Base-by-base conservation (phyloP, 2,888 invertebrate species). In the Gortyna flavago region DNA sequence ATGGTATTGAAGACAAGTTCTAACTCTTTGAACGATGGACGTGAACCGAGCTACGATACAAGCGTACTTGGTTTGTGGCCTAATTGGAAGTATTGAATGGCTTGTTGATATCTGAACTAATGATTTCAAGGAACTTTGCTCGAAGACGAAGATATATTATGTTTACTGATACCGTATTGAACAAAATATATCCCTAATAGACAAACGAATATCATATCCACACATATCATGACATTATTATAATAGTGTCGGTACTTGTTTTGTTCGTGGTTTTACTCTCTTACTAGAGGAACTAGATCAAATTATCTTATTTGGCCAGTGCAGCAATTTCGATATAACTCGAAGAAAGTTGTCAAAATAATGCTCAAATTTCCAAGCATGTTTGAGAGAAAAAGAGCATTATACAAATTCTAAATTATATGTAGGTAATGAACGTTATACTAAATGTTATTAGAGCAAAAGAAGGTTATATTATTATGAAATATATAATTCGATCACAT, bases 61-160 rank as follows among this genome's bases (percentile, higher is more conserved):
- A 57, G 38, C 21, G 9, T 25, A 41, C 41, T 29, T 38, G 29
- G 25, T 35, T 64, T 18, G 29, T 35, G 75, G 38, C 32, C 48
- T 65, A 51, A 25, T 64, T 35, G 5, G 57, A 13, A 61, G 29
- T 59, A 73, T 67, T 44, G 16, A 80, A 18, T 29, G 66, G 35
- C 66, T 80, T 66, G 54, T 48, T 65, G 44, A 64, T n/a, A 59
- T 51, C 25, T 9, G 18, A 68, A 75, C 67, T 57, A 81, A 81
- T 51, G 48, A 29, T 64, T 64, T n/a, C 62, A 8, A 48, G 21
- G 16, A 75, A 64, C 25, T 62, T 11, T 21, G 21, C n/a, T 21
- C 11, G 13, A 32, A 48, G 13, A 48, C 18, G 0, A n/a, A 65
- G 9, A 59, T 32, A 41, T 35, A 18, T 44, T 9, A 32, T n/a